Evolutionary conservation across 2,113 vertebrate genomes (phyloP).

Genomic region (Neolamprologus sp.): DNA sequence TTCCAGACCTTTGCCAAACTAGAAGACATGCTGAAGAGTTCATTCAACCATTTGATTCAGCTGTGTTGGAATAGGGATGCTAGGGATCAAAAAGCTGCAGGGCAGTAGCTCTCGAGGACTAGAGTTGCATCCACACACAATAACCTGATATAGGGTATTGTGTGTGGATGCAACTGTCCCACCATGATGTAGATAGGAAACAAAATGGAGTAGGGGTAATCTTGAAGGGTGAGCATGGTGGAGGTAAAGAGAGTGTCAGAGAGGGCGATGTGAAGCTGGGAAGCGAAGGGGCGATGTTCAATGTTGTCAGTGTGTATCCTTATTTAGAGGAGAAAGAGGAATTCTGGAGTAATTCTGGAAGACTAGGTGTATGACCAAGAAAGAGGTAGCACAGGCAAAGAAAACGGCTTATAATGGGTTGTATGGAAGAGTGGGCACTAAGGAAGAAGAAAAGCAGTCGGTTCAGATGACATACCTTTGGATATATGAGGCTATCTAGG

Average conservation of each 20-base stretch:
- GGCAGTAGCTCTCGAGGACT: not conserved
- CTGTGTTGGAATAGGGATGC: not conserved
- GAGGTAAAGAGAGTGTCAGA: rapidly evolving
- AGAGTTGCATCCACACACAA: not conserved
- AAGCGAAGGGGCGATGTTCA: rapidly evolving
- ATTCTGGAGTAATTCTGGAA: not conserved
- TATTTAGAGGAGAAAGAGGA: not conserved
- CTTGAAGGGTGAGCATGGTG: not conserved
- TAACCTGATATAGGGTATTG: not conserved
- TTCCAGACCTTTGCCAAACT: rapidly evolving
- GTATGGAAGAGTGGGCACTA: not conserved
- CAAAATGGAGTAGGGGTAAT: not conserved
- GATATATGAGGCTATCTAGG: rapidly evolving
- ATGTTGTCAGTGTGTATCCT: rapidly evolving
- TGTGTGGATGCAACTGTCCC: not conserved
- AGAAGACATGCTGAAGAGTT: rapidly evolving
- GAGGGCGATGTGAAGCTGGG: not conserved
- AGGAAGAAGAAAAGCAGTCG: no score
- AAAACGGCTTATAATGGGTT: not conserved
- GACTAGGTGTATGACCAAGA: not conserved
- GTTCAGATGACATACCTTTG: not conserved
- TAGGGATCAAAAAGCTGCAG: not conserved
- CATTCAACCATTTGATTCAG: not conserved
- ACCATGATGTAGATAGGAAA: not conserved
- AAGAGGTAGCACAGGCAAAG: not conserved